Percentiles rank a stretch among this genome's conserved stretches.
These are phyloP conservation scores for Threskiornis aethiopicus DNA, from an alignment of 2,797 vertebrate species.

Conservation along the genomic window DNA sequence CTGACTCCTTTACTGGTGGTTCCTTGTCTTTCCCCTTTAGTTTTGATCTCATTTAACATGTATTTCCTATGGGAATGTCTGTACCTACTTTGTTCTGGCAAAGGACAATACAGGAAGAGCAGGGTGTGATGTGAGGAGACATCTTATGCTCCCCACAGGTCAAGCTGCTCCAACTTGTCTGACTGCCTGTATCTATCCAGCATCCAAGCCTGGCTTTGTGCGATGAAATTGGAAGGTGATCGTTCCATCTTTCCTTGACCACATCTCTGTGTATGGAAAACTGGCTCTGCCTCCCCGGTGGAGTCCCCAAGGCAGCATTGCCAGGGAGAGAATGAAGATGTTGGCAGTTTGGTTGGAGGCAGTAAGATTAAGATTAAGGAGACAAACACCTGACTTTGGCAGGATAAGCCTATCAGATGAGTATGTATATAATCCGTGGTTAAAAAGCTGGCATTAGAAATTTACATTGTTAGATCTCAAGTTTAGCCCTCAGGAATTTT, in stretches of 20 bases:
- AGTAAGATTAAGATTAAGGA: neutral
- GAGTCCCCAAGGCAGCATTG: neutral
- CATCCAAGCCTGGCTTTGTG: slow-evolving; percentile 2
- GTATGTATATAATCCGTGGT: neutral
- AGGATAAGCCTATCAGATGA: neutral
- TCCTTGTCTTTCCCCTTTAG: neutral
- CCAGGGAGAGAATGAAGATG: neutral
- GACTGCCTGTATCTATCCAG: slow-evolving; percentile 32
- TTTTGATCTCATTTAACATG: slow-evolving; percentile 4
- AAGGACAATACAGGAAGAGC: slow-evolving; percentile 20
- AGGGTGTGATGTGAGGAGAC: slow-evolving; percentile 41
- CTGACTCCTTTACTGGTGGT: neutral
- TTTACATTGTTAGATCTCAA: neutral
- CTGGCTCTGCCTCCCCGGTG: neutral
- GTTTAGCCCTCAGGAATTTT: neutral
- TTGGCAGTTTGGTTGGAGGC: neutral
- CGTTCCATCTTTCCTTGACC: neutral
- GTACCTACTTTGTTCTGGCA: slow-evolving; percentile 1
- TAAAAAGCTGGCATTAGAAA: neutral
- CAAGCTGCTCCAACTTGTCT: slow-evolving; percentile 57
- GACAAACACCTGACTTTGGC: neutral
- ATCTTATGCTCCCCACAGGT: slow-evolving; percentile 25
- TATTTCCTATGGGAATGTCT: slow-evolving; percentile 11
- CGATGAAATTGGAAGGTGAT: neutral
- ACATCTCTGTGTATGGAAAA: neutral